Percentiles rank a stretch among this genome's conserved stretches.
These are phyloP conservation scores for Myrmecobius fasciatus DNA, from an alignment of 2,113 vertebrate genomes.

Conservation along the genomic window DNA sequence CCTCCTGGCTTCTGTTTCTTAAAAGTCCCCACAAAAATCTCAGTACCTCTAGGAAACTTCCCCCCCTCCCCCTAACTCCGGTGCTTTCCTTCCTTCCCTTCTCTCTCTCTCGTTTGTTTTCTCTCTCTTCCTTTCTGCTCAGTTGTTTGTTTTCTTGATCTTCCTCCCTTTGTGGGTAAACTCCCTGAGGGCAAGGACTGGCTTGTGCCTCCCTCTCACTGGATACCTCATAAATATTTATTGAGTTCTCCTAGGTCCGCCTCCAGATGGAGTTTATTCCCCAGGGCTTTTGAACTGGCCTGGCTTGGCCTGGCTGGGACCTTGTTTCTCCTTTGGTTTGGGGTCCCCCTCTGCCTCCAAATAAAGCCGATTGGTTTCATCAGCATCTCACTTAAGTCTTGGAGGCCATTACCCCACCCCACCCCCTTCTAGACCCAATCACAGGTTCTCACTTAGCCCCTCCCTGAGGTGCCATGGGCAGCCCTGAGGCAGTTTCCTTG, in stretches of 20 bases:
- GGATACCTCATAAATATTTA: no score
- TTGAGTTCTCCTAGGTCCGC: no score
- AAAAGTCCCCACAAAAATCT: neutral
- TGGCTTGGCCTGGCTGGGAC: neutral
- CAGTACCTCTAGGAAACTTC: no score
- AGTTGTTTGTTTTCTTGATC: neutral
- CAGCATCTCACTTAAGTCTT: neutral
- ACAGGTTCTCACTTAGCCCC: neutral
- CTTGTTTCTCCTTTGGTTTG: no score
- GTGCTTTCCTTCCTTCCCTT: neutral
- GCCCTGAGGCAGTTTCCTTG: neutral
- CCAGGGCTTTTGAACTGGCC: neutral
- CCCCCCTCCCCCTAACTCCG: neutral
- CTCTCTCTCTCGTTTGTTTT: neutral
- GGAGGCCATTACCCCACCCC: neutral
- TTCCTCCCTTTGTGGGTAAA: neutral
- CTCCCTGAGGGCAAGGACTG: neutral
- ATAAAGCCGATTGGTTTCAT: neutral
- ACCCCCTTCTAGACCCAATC: neutral
- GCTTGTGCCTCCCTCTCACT: no score
- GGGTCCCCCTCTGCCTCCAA: no score
- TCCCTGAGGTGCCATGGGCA: no score
- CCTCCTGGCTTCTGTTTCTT: neutral
- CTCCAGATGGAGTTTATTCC: no score
- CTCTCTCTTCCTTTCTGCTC: neutral